phyloP scores from a whole-genome alignment of 2,113 vertebrate genomes.

The Istiophorus platypterus region DNA sequence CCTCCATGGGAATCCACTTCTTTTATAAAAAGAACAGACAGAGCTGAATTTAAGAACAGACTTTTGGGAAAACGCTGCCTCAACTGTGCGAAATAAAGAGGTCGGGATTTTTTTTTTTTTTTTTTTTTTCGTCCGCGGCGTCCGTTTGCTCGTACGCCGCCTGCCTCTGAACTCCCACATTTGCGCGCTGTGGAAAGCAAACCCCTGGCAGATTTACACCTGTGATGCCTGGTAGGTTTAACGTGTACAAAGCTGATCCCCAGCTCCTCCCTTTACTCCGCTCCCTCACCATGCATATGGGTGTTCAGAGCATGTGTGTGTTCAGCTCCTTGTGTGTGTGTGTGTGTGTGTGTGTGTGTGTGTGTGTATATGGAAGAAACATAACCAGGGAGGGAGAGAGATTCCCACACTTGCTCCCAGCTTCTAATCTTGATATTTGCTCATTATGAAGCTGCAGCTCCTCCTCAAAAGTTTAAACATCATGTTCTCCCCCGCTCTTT shows the following conservation, averaged over 20 bases:
- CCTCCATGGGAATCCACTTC: constrained; percentile 68
- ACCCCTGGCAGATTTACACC: constrained; percentile 55
- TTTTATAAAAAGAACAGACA: constrained; percentile 54
- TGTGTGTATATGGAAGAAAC: not conserved
- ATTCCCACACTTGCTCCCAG: not conserved
- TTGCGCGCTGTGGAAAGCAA: constrained; percentile 37
- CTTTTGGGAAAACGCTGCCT: constrained; percentile 54
- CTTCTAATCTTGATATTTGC: not conserved
- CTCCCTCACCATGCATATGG: constrained; percentile 25
- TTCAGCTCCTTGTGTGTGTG: not conserved
- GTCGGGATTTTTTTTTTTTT: constrained; percentile 39
- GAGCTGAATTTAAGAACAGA: constrained; percentile 48
- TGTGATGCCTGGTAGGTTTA: constrained; percentile 39
- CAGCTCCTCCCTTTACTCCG: constrained; percentile 18
- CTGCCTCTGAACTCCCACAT: constrained; percentile 55
- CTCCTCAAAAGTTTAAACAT: constrained; percentile 18
- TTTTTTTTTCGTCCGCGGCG: constrained; percentile 32
- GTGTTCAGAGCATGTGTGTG: constrained; percentile 10
- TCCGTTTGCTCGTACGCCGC: constrained; percentile 1
- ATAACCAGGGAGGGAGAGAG: not conserved
- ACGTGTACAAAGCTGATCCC: constrained; percentile 45
- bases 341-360: constrained; percentile 3
- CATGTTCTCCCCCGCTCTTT: not conserved
- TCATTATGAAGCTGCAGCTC: constrained; percentile 7
- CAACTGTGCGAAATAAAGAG: constrained; percentile 19